Percentiles rank a stretch among this genome's conserved stretches.
Conservation (phyloP, 2,797 vertebrate genomes). For the Coregonus sp. region DNA sequence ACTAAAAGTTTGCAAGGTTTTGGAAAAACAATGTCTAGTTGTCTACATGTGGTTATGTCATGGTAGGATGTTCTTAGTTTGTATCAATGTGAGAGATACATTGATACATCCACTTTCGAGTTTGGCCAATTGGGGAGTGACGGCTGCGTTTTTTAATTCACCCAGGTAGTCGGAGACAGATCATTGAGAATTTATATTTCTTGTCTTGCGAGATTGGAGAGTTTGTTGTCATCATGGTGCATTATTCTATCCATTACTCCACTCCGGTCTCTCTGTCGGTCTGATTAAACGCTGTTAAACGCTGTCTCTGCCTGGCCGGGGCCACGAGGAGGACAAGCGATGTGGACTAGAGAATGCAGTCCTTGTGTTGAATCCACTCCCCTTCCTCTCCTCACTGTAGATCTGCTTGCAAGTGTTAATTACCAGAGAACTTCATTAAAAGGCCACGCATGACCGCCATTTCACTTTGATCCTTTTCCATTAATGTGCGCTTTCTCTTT, state of each 20-base stretch:
- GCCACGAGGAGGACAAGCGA: neutral
- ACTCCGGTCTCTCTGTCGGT: slow-evolving; percentile 12
- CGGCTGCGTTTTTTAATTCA: neutral
- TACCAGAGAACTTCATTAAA: slow-evolving; percentile 77
- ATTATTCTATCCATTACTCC: slow-evolving; percentile 22
- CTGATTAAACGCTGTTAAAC: slow-evolving; percentile 2
- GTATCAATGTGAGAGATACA: neutral
- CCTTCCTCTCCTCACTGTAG: slow-evolving; percentile 21
- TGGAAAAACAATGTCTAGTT: neutral
- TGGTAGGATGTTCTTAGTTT: neutral
- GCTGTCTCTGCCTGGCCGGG: slow-evolving; percentile 16
- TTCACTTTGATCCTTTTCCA: slow-evolving; percentile 66
- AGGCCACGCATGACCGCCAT: slow-evolving; percentile 73
- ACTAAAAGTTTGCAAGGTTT: neutral
- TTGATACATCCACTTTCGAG: neutral
- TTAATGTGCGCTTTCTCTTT: slow-evolving; percentile 17
- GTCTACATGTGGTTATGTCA: neutral
- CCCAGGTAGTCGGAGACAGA: neutral
- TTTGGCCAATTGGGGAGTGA: neutral
- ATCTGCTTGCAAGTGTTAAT: slow-evolving; percentile 60
- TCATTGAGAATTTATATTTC: neutral
- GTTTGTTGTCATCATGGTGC: slow-evolving; percentile 20
- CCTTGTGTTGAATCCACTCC: slow-evolving; percentile 27
- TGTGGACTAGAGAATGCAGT: slow-evolving; percentile 25
- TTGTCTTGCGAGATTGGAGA: slow-evolving; percentile 21